Evolutionary conservation across 2,888 invertebrate species (phyloP), one percentile per base, ranked within the genome.

Genomic region (Nipponacmea schrenckii): DNA sequence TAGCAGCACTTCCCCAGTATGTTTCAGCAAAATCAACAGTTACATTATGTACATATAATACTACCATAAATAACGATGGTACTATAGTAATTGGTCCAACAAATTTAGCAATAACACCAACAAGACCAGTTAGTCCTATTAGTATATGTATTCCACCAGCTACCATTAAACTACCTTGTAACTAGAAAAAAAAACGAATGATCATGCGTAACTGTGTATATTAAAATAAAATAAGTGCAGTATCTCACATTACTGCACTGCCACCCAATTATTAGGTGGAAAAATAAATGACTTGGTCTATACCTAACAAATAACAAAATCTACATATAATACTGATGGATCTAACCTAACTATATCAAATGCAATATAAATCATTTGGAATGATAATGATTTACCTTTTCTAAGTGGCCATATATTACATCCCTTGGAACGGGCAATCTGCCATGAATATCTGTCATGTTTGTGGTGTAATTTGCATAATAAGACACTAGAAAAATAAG

Each of bases 1-100:
- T 92, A 27, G 92, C 91, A 24, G 77, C 74, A 10, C 75, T 74
- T 4, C 66, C 45, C 77, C 77, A 78, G 56, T 74, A 67, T 1
- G 77, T 74, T 48, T 77, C 74, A 4, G 70, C 64, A 39, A 79
- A 77, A 46, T 69, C 71, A 48, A 78, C 74, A 7, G 71, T 64
- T 4, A 76, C 68, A 5, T 67, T 71, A 63, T 74, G 72, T 48
- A 78, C 73, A 67, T 71, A 74, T 14, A 79, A 69, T 3, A 77
- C 77, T 44, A 78, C 68, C 24, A 79, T 72, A 1, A 72, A 44
- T n/a, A 79, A 69, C n/a, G 72, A 67, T 27, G 78, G 76, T 12
- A 77, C 75, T 14, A 79, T 77, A 3, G 77, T 77, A 62, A 79
- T 45, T 0, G 79, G 79, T n/a, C 79, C 79, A 24, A 79, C 74